Evolutionary conservation across 23 tunicate genomes (phyloP), one percentile per base, ranked within the genome.

Genomic region (Pegea sp.): DNA sequence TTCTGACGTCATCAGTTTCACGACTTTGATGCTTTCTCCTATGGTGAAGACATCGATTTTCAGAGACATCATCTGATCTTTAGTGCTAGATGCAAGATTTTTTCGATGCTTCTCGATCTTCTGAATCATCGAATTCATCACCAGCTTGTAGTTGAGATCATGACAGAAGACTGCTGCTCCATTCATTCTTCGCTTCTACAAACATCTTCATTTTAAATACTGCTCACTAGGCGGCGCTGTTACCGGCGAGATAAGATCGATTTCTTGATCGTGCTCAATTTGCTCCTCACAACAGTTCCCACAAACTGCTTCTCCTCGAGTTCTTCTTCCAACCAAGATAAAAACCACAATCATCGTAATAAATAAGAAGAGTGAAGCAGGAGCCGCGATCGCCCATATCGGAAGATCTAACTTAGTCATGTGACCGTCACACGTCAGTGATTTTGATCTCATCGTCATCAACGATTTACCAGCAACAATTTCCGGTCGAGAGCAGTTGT

Each of bases 151-250:
- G 48, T 69, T 69, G 4, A 19, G 26, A 5, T 33, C 60, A 62
- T 74, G 76, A 58, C 75, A 75, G 7, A 86, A 49, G 30, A 86
- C 69, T 1, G 96, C 96, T 2, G 73, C 71, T 33, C 75, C 87
- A 46, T 75, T 68, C 21, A 65, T 18, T 33, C 19, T n/a, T n/a
- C n/a, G n/a, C n/a, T n/a, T n/a, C n/a, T n/a, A n/a, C n/a, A n/a
- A n/a, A n/a, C n/a, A n/a, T n/a, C n/a, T n/a, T n/a, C n/a, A n/a
- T n/a, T n/a, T n/a, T n/a, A n/a, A n/a, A n/a, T n/a, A n/a, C n/a
- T n/a, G n/a, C n/a, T n/a, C n/a, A n/a, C 46, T 38, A 8, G 11
- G 46, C 46, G 46, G 16, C 33, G 32, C 69, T 64, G 19, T 57
- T 8, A 38, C 46, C 46, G 16, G 11, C 13, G 46, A 11, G 16